Percentiles rank a stretch among this genome's conserved stretches.
Conservation (phyloP, 2,797 vertebrate genomes). For the Rhynchotus rufescens region DNA sequence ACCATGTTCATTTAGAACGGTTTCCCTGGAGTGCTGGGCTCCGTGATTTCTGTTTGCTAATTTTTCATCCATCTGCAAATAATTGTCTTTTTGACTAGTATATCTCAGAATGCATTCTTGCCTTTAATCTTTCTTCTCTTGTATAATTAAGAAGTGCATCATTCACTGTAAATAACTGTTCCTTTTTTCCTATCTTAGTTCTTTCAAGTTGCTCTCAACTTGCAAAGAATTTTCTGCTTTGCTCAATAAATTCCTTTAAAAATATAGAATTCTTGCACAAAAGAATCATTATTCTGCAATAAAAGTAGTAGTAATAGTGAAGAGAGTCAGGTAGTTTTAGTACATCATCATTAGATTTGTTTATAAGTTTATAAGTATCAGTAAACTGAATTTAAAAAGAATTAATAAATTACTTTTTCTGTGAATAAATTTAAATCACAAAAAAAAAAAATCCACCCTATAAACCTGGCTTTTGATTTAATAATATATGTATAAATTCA, state of each 20-base stretch:
- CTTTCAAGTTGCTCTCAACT: background rate
- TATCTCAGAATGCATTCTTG: background rate
- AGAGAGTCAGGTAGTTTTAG: background rate
- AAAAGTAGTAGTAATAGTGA: background rate
- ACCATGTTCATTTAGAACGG: background rate
- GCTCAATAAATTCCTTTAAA: background rate
- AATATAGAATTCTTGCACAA: background rate
- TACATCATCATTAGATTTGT: too few relatives aligned
- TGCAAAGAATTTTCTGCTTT: background rate
- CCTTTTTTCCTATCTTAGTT: background rate
- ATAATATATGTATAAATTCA: background rate
- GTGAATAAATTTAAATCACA: background rate
- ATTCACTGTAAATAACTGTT: background rate
- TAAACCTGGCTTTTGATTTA: background rate
- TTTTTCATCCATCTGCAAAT: slow-evolving; percentile 44
- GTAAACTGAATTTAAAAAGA: too few relatives aligned
- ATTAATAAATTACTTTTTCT: too few relatives aligned
- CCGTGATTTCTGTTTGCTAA: background rate
- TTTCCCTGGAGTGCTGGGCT: slow-evolving; percentile 8
- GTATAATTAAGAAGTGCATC: background rate
- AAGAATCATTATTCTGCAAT: background rate
- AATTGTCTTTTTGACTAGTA: slow-evolving; percentile 21
- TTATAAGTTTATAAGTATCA: too few relatives aligned
- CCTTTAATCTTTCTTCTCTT: slow-evolving; percentile 11
- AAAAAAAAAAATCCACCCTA: too few relatives aligned